These are phyloP conservation scores for Cyrtonyx montezumae DNA, from an alignment of 2,113 vertebrate species.

Conservation along the genomic window DNA sequence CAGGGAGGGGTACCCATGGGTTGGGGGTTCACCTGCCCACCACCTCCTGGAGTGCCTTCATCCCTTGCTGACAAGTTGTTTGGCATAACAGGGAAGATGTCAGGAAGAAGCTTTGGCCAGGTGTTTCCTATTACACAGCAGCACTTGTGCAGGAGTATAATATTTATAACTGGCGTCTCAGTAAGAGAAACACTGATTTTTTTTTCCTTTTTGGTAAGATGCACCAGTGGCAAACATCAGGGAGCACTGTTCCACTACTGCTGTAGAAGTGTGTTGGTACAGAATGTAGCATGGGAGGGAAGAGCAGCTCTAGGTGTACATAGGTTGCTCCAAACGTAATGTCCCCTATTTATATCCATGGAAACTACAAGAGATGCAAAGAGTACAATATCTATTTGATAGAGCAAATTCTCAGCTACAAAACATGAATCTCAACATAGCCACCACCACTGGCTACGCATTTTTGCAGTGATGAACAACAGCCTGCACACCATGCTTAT, in stretches of 20 bases:
- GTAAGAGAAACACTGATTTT: neutral
- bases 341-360: too few relatives aligned
- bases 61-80: neutral
- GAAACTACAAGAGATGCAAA: too few relatives aligned
- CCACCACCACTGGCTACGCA: too few relatives aligned
- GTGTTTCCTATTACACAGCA: neutral
- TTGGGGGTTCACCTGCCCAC: fast-evolving
- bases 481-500: too few relatives aligned
- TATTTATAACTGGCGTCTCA: neutral
- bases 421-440: too few relatives aligned
- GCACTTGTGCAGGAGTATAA: neutral
- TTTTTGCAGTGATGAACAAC: too few relatives aligned
- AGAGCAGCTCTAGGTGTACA: neutral
- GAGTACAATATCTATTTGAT: too few relatives aligned
- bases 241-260: fast-evolving
- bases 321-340: too few relatives aligned
- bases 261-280: neutral
- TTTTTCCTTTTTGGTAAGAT: neutral
- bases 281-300: fast-evolving
- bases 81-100: neutral
- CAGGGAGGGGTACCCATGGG: neutral
- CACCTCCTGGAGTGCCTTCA: neutral
- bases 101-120: neutral
- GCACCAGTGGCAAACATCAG: neutral
- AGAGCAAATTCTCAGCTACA: too few relatives aligned